These are phyloP conservation scores for Elmis aenea DNA, from an alignment of 2,888 invertebrate genomes.

Conservation along the genomic window DNA sequence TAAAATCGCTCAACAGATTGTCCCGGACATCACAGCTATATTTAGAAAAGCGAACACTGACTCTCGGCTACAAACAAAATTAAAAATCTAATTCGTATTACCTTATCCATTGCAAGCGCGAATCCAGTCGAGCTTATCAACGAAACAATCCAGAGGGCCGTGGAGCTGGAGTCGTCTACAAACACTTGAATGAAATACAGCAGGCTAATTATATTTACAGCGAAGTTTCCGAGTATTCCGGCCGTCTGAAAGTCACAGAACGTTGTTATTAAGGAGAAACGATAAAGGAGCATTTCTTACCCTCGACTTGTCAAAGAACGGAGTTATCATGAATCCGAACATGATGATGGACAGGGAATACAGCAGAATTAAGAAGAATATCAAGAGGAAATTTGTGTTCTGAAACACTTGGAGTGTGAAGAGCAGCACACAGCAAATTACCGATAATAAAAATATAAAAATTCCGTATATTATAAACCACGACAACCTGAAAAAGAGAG, in stretches of 20 bases:
- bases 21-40: no score
- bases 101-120: constrained; percentile 81
- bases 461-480: constrained; percentile 77
- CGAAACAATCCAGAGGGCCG: constrained; percentile 72
- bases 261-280: background rate
- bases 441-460: constrained; percentile 63
- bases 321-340: constrained; percentile 78
- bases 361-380: constrained; percentile 71
- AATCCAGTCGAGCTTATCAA: constrained; percentile 78
- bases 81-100: constrained; percentile 43
- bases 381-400: constrained; percentile 70
- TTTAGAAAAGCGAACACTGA: no score
- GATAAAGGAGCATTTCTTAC: constrained; percentile 50
- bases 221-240: constrained; percentile 73
- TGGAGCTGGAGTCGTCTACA: constrained; percentile 62
- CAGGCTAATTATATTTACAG: constrained; percentile 70
- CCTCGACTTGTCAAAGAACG: constrained; percentile 79
- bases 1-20: no score
- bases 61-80: no score
- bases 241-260: constrained; percentile 58
- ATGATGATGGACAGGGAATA: constrained; percentile 79
- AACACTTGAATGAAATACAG: constrained; percentile 79
- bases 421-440: constrained; percentile 65
- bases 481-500: constrained; percentile 60
- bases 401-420: constrained; percentile 71